Evolutionary conservation across 1,140 invertebrate genomes (phyloP), one percentile per base, ranked within the genome.

Genomic region (Drosophila hydei): DNA sequence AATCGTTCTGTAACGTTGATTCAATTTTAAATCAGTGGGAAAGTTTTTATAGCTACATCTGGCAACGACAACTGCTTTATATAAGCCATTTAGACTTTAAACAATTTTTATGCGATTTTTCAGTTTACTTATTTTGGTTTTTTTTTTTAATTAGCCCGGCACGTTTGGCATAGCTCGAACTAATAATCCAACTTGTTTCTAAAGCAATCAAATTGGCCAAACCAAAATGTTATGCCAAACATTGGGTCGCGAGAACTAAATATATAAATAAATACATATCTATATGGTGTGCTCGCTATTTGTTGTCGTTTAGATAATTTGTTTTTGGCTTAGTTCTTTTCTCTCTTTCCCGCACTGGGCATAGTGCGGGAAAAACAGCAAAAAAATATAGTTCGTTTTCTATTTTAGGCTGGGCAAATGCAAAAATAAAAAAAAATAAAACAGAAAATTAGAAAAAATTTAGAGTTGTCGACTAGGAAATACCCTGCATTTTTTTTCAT

Each of bases 191-290:
- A 70, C 51, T 33, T 50, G n/a, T 38, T 78, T 54, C 61, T 48
- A 58, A 40, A 40, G 77, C 43, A 38, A 60, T 43, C 74, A 77
- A 55, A 56, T 55, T 56, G 50, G 60, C 27, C 36, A 62, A 56
- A 51, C 43, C 19, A 52, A 64, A 43, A 50, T 70, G 38, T 43
- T 43, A 61, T 40, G 45, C 30, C 12, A 30, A 50, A 50, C 45
- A 75, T 71, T 30, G 54, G 54, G 59, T 45, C 47, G 59, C 50
- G 43, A 45, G 67, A 60, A 64, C 77, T 68, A 69, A 72, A 87
- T 74, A 72, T 33, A 33, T 80, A 85, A 74, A 77, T 68, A 74
- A 71, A 79, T 62, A 77, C 47, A 77, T 62, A 59, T 79, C 47
- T 70, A 43, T 55, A 11, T 38, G 55, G 36, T 63, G 50, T 55